Evolutionary conservation across 92 coral and sea anemone species (phyloP), one percentile per base, ranked within the genome.

Genomic region (Hydrozoanthus gracilis): DNA sequence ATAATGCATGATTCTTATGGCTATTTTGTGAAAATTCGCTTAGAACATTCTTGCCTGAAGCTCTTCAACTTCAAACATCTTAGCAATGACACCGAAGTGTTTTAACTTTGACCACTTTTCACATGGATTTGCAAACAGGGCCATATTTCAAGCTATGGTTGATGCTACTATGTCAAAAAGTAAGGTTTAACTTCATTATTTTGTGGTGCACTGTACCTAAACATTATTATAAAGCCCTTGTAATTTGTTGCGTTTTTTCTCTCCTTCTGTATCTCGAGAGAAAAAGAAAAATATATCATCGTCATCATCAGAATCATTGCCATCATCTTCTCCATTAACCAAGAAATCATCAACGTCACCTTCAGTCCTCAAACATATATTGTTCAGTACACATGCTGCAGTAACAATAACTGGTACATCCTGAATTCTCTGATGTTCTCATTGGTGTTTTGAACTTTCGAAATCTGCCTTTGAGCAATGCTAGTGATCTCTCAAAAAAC

Each of bases 401-500:
- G 84, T 79, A 18, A 84, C 79, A 67, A 89, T 58, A 17, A 48
- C 79, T 3, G 88, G 88, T 64, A 84, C 49, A 69, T 89, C 88
- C 66, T 89, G 5, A 61, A 76, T 84, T 76, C 39, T 84, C 4
- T 70, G 56, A n/a, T 62, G 68, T 48, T 73, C 18, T 39, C 88
- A 84, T 83, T 15, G 61, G 49, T 50, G 92, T 84, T 82, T 88
- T 88, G 51, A 89, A 88, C 86, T 76, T 83, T 51, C 86, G 83
- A 69, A 89, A 84, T 68, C 92, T 75, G 70, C n/a, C 44, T 69
- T 84, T 89, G 51, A 89, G 88, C 16, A 89, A 73, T 58, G 73
- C 88, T 15, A 89, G 84, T 76, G 92, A 76, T 77, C 92, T 89
- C 58, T 84, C 92, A 65, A 89, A 79, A 12, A 89, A 88, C 85